Percentiles rank a stretch among this genome's conserved stretches.
Evolutionary conservation across 2,113 vertebrate species (phyloP).

Genomic region (Poecile atricapillus): DNA sequence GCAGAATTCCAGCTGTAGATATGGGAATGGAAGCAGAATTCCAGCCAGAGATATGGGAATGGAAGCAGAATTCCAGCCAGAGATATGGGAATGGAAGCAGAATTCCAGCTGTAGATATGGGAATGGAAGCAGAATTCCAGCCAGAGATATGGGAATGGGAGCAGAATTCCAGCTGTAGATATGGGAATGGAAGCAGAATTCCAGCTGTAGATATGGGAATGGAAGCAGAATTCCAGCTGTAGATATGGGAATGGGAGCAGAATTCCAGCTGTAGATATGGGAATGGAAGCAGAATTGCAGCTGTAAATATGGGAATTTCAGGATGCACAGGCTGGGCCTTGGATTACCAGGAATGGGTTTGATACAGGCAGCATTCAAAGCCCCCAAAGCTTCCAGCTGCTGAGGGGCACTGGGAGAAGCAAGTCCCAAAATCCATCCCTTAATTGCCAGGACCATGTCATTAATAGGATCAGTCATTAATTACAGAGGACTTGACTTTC

Average conservation of each 20-base stretch:
- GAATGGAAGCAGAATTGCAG: background rate
- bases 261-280: background rate
- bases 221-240: background rate
- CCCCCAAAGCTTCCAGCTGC: background rate
- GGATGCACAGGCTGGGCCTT: background rate
- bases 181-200: too few species aligned
- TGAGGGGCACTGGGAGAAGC: background rate
- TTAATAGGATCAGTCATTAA: background rate
- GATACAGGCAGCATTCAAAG: background rate
- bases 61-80: too few species aligned
- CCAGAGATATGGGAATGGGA: background rate
- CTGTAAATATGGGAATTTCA: background rate
- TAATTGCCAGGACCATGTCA: fast-evolving
- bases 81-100: too few species aligned
- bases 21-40: too few species aligned
- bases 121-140: too few species aligned
- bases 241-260: background rate
- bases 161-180: too few species aligned
- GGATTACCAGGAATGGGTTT: background rate
- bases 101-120: too few species aligned
- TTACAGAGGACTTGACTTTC: background rate
- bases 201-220: too few species aligned
- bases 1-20: too few species aligned
- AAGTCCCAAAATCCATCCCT: background rate
- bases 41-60: too few species aligned